Base-by-base conservation (phyloP, 2,888 invertebrate species). In the Trimorus sp. region DNA sequence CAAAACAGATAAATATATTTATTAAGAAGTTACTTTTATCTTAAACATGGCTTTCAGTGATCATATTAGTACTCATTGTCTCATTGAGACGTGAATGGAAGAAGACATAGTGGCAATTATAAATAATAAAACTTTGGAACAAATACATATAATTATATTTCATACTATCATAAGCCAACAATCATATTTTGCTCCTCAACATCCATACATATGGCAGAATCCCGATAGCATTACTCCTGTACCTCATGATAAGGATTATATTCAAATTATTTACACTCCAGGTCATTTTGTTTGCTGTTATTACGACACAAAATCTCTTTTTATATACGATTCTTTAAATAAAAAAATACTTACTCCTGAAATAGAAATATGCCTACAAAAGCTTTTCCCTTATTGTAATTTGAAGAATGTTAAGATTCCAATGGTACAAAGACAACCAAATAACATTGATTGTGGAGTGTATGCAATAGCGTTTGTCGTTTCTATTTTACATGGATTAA, bases 261-360 rank as follows among this genome's bases (percentile, higher is more conserved):
- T 65, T 38, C 51, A 65, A 38, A 65, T 65, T 11, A 48, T 65
- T n/a, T 53, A 65, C 38, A 8, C 26, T 2, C 65, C 65, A 4
- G 65, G 65, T 6, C 53, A 65, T 65, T 65, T 15, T 53, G 53
- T 65, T 7, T 65, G 65, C 9, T 51, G 65, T 40, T 65, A 65
- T 38, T 65, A 53, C 37, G 65, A 65, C n/a, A 51, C 51, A 8
- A 48, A 49, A 49, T 11, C 38, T 9, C 5, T 63, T n/a, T 63
- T 15, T 37, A 48, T 63, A 6, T 63, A 49, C 37, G 63, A 63
- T 49, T 63, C 49, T 37, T 26, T 68, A 11, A 56, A 68, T 42
- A 15, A 15, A 12, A 40, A 7, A 0, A 51, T 12, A 38, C 15
- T 62, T 5, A 62, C 26, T 5, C 12, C 40, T 11, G 54, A 73